Evolutionary conservation across 2,113 vertebrate genomes (phyloP), one percentile per base, ranked within the genome.

Genomic region (Phrynosoma platyrhinos): DNA sequence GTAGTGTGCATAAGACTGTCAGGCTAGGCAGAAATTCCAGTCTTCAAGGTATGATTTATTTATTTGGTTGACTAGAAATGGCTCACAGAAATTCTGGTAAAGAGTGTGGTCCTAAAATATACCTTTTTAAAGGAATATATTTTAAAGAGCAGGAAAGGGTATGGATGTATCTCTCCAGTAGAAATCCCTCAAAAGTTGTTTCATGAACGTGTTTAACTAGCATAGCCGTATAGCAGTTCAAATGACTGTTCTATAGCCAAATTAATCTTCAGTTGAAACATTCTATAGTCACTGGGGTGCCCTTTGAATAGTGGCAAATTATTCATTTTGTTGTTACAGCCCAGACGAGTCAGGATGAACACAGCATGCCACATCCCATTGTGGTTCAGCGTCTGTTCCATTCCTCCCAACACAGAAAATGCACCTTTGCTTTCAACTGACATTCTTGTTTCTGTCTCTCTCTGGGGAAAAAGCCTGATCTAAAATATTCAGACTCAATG

Each of bases 181-280:
- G 32, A n/a, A 36, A 16, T 76, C 79, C 42, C 1, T 0, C 36
- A 16, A 64, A 21, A 71, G 36, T 87, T 78, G 6, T 55, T 62
- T 62, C 14, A 68, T 84, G 20, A 69, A 36, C 47, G 25, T 69
- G 23, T 90, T 69, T 9, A 30, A 82, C 30, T 79, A 1, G 20
- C 36, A 36, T 36, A 36, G 82, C 9, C 64, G 1, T 55, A 0
- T 0, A 0, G n/a, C 62, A 0, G 78, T 58, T 0, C 72, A 23
- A 83, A 10, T 0, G 0, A 25, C 5, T 53, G 42, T 18, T 40
- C 47, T 68, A 79, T 23, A 79, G 64, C 88, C 79, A 83, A 83
- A 83, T 87, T 40, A 0, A 85, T 75, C 79, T 3, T 64, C 32
- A 52, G 1, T 53, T 77, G 27, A 80, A 52, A 32, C 3, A 0